A percentile compares a stretch with the other conserved stretches of the same genome.
These are phyloP conservation scores for Takifugu ocellatus DNA, from an alignment of 2,797 vertebrate genomes.

Conservation along the genomic window DNA sequence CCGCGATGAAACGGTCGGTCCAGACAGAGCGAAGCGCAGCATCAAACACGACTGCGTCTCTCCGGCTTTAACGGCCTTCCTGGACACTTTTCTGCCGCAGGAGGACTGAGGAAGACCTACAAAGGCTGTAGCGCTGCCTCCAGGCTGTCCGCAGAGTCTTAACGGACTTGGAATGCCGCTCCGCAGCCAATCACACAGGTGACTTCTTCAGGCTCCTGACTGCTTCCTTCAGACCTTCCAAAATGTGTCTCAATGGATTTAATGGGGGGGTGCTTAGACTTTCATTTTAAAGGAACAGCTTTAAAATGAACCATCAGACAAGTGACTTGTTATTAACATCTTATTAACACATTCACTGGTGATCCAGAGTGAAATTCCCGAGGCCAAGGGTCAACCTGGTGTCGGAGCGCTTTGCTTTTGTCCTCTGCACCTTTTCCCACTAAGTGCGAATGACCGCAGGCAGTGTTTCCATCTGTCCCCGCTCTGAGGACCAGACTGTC, in stretches of 20 bases:
- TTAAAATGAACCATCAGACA: too few relatives aligned
- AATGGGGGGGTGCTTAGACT: too few relatives aligned
- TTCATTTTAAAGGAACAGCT: too few relatives aligned
- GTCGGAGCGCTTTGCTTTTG: conserved; percentile 37
- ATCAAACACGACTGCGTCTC: conserved; percentile 1
- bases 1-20: neutral
- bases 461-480: conserved; percentile 70
- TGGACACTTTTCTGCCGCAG: conserved; percentile 22
- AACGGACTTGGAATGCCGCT: conserved; percentile 32
- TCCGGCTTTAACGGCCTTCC: neutral
- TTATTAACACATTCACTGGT: too few relatives aligned
- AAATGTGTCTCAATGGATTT: neutral
- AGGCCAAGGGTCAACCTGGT: too few relatives aligned
- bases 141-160: conserved; percentile 38
- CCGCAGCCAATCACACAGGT: conserved; percentile 24
- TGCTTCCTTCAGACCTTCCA: conserved; percentile 4
- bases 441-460: conserved; percentile 62
- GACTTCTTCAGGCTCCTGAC: conserved; percentile 34
- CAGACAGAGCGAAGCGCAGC: neutral
- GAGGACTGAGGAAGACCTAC: conserved; percentile 44
- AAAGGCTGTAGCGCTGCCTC: conserved; percentile 35
- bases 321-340: too few relatives aligned
- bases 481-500: conserved; percentile 52
- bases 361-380: too few relatives aligned
- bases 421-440: conserved; percentile 41